phyloP scores from a whole-genome alignment of 2,888 invertebrate species.

The Arge pagana region DNA sequence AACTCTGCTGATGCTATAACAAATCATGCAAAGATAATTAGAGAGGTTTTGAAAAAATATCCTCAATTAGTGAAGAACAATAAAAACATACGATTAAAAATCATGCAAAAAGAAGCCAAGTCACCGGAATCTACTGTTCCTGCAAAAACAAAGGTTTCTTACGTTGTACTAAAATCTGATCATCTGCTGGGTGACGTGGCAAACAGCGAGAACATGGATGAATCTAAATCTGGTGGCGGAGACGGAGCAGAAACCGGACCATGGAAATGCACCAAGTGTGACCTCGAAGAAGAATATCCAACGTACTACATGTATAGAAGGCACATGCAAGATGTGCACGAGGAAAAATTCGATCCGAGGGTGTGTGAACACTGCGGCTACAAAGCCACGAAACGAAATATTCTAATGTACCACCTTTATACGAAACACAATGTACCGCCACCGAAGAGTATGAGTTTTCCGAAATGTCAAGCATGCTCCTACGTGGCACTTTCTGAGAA shows the following conservation, averaged over 20 bases:
- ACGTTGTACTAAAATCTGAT: constrained; percentile 60
- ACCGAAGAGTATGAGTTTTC: constrained; percentile 72
- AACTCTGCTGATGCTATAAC: constrained; percentile 48
- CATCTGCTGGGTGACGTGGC: constrained; percentile 41
- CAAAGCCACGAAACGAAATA: constrained; percentile 73
- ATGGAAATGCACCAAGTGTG: constrained; percentile 82
- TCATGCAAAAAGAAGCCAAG: constrained; percentile 67
- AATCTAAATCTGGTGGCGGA: constrained; percentile 47
- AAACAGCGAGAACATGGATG: constrained; percentile 34
- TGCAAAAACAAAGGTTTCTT: constrained; percentile 58
- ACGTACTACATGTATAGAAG: constrained; percentile 79
- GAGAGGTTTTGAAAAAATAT: constrained; percentile 86
- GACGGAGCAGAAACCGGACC: constrained; percentile 70
- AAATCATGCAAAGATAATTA: constrained; percentile 85
- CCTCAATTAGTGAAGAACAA: constrained; percentile 85
- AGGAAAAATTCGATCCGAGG: constrained; percentile 74
- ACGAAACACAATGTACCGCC: constrained; percentile 78
- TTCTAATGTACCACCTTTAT: constrained; percentile 78
- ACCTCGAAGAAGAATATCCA: constrained; percentile 64
- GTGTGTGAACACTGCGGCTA: constrained; percentile 87
- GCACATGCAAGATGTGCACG: constrained; percentile 81
- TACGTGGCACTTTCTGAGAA: constrained; percentile 77
- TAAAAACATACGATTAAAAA: constrained; percentile 85
- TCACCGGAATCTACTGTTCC: constrained; percentile 43
- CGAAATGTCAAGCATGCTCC: constrained; percentile 77